Evolutionary conservation across 1,140 invertebrate genomes (phyloP).

Genomic region (Arion vulgaris): DNA sequence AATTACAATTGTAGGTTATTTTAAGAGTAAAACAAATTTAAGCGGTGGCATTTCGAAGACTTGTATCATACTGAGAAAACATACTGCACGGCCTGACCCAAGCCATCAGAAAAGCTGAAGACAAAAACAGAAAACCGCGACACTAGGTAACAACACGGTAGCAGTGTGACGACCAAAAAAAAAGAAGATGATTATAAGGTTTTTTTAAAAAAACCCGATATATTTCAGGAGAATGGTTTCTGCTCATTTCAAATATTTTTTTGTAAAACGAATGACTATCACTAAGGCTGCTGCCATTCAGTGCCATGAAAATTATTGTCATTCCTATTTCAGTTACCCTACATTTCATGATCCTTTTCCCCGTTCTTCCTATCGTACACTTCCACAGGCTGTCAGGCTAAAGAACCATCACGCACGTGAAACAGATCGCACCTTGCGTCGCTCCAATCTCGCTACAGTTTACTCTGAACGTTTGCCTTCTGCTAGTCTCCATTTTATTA

Average conservation of each 20-base stretch:
- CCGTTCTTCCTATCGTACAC: neutral
- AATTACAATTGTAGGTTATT: no score
- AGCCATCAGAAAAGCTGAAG: no score
- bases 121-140: no score
- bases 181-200: neutral
- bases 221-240: neutral
- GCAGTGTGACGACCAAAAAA: no score
- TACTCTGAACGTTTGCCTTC: neutral
- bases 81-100: no score
- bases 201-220: no score
- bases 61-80: no score
- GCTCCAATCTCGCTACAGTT: neutral
- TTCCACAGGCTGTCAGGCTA: neutral
- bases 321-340: neutral
- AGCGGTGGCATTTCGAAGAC: no score
- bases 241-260: neutral
- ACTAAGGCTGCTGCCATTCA: neutral
- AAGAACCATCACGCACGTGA: neutral
- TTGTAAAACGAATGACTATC: neutral
- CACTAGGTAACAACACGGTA: no score
- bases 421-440: no score
- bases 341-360: neutral
- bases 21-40: no score
- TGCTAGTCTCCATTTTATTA: no score
- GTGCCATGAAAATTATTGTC: neutral